Conservation (phyloP, 2,797 vertebrate species). For the Danio aesculapii region DNA sequence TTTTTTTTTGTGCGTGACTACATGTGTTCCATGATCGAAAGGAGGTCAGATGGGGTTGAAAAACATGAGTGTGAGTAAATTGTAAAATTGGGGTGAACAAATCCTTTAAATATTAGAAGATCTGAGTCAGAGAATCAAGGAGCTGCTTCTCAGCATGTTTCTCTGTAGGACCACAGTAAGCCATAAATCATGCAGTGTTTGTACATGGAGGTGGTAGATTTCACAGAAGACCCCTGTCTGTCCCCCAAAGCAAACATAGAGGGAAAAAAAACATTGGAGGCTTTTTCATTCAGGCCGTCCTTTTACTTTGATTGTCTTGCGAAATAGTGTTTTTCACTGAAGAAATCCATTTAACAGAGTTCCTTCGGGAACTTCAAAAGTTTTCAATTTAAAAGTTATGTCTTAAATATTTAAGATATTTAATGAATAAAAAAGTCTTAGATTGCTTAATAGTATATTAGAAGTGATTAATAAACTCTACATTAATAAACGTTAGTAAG, state of each 20-base stretch:
- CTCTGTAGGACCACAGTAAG: slow-evolving; percentile 1
- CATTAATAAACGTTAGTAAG: too few species aligned
- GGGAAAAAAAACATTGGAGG: neutral
- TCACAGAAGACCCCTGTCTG: slow-evolving; percentile 25
- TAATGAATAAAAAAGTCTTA: too few species aligned
- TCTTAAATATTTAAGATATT: too few species aligned
- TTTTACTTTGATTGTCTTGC: neutral
- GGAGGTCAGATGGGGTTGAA: neutral
- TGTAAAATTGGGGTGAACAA: slow-evolving; percentile 10
- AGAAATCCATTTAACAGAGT: neutral
- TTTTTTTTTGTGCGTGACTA: too few species aligned
- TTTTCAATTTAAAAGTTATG: neutral
- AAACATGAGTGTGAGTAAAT: slow-evolving; percentile 3
- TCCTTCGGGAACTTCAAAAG: neutral
- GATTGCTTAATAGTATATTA: too few species aligned
- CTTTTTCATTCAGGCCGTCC: neutral
- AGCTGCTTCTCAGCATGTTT: slow-evolving; percentile 26
- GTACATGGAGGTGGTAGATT: slow-evolving; percentile 37
- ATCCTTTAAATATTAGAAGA: slow-evolving; percentile 22
- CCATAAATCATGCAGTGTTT: slow-evolving; percentile 45
- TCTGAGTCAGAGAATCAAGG: slow-evolving; percentile 13
- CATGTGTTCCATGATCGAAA: neutral
- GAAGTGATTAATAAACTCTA: too few species aligned
- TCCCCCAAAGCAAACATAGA: slow-evolving; percentile 38
- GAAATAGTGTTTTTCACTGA: neutral